Percentiles rank a stretch among this genome's conserved stretches.
Evolutionary conservation across 2,888 invertebrate species (phyloP).

Genomic region (Clanis bilineata): DNA sequence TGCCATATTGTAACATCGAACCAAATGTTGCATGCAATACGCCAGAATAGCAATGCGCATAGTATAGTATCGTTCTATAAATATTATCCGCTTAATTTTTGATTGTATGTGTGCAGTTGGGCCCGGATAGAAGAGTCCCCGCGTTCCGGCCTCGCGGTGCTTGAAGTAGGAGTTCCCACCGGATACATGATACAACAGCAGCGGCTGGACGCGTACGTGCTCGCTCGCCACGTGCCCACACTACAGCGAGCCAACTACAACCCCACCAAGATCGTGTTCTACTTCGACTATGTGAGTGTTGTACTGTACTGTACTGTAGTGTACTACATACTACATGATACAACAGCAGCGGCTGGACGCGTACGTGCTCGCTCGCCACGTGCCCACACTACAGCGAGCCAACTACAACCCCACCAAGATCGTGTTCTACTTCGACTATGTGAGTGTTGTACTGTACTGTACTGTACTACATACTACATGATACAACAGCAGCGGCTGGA

Average conservation of each 20-base stretch:
- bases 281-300: slow-evolving; percentile 93
- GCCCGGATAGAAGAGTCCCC: slow-evolving; percentile 88
- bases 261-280: slow-evolving; percentile 93
- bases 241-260: slow-evolving; percentile 92
- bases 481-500: too few species aligned
- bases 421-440: too few species aligned
- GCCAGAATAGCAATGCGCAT: too few species aligned
- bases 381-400: too few species aligned
- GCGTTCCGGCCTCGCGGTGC: slow-evolving; percentile 93
- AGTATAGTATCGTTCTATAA: too few species aligned
- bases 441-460: too few species aligned
- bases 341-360: too few species aligned
- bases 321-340: background rate
- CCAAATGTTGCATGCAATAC: too few species aligned
- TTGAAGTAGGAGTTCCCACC: slow-evolving; percentile 93
- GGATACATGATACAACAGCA: slow-evolving; percentile 96
- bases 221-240: slow-evolving; percentile 89
- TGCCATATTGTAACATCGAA: too few species aligned
- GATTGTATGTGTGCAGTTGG: slow-evolving; percentile 84
- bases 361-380: too few species aligned
- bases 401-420: too few species aligned
- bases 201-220: slow-evolving; percentile 91
- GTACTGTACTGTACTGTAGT: background rate
- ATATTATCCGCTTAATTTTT: background rate
- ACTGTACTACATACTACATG: too few species aligned